Evolutionary conservation across 1,140 invertebrate genomes (phyloP), one percentile per base, ranked within the genome.

Genomic region (Latrodectus geometricus): DNA sequence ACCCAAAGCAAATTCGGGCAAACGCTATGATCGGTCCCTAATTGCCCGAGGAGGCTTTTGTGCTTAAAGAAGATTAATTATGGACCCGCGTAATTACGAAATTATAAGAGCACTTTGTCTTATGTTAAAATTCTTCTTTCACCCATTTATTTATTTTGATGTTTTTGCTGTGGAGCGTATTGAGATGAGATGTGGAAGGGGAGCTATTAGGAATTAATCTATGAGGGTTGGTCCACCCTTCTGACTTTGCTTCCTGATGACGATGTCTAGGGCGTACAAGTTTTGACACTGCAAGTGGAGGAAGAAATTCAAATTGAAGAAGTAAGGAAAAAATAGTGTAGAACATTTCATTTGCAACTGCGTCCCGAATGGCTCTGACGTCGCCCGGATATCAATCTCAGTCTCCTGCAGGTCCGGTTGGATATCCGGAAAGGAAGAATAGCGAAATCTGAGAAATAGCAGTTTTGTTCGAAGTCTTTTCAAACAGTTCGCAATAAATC

Each of bases 41-140:
- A 69, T 69, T 69, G 68, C 68, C 68, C 68, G 14, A 69, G 68
- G 21, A 69, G 12, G 12, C 11, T n/a, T 69, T 69, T 69, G 68
- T 20, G 68, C 61, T n/a, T 49, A 73, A 73, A 73, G 70, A 73
- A 73, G 70, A 73, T 73, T 73, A 73, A 73, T 73, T 73, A 73
- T 23, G 9, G 17, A 17, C 70, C 23, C 23, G 50, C 50, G 21
- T 49, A 73, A 73, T 73, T 73, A 73, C 70, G 35, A 49, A 73
- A 73, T 73, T 73, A 73, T 48, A 73, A 73, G 70, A 74, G 70
- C 70, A 73, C 70, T 73, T 49, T 73, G 70, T 49, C 70, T 73
- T 15, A 5, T 21, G 48, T 35, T 23, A 23, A 61, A 69, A 73
- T 11, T 73, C 17, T 73, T 73, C 70, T 73, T 73, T 61, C 17